A percentile compares a stretch with the other conserved stretches of the same genome.
phyloP scores from a whole-genome alignment of 2,113 vertebrate genomes.

The Emberiza fucata region DNA sequence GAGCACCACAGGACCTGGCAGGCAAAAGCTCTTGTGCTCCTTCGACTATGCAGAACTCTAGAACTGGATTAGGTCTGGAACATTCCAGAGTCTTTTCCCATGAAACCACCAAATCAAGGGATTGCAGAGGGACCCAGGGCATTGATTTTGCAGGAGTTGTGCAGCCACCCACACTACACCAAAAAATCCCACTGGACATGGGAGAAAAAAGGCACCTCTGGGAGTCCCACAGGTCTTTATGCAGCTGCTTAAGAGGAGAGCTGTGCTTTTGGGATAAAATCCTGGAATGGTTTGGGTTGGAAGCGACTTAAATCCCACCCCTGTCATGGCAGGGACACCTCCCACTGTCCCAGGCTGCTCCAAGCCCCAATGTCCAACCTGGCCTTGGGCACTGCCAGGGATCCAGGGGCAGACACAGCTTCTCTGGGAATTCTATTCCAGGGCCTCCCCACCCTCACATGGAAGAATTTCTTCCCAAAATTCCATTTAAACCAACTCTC shows the following conservation, averaged over 20 bases:
- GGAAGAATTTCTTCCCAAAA: not conserved
- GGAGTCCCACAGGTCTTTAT: not conserved
- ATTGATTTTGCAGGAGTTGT: not conserved
- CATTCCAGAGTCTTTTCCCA: not conserved
- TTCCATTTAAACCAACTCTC: not conserved
- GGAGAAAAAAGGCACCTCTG: no score
- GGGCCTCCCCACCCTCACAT: not conserved
- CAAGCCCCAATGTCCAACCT: no score
- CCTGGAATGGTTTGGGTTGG: not conserved
- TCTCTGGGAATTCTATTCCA: not conserved
- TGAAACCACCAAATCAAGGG: not conserved
- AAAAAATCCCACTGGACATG: fast-evolving
- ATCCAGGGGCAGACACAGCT: not conserved
- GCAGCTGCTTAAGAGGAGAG: not conserved
- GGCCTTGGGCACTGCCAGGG: not conserved
- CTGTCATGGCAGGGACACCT: not conserved
- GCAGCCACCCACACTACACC: not conserved
- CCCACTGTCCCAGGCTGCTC: not conserved
- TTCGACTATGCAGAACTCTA: not conserved
- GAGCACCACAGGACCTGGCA: not conserved
- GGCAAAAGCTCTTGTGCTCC: not conserved
- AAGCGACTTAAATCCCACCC: not conserved
- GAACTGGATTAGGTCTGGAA: not conserved
- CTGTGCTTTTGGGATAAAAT: not conserved
- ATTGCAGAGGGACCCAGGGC: not conserved